A percentile compares a stretch with the other conserved stretches of the same genome.
Conservation (phyloP, 2,113 vertebrate species). For the Cebus imitator region DNA sequence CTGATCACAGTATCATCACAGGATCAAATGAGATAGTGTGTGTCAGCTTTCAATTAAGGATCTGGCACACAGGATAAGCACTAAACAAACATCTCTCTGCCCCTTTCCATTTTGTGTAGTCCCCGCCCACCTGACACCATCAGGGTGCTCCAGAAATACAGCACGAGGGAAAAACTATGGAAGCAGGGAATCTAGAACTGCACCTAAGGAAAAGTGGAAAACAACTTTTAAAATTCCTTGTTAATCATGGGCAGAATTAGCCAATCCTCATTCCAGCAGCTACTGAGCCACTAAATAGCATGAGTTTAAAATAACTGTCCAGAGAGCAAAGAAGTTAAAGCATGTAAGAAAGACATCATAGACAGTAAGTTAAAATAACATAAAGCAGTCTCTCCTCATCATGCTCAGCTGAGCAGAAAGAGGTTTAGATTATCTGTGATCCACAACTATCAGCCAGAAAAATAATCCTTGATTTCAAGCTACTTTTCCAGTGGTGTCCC, state of each 20-base stretch:
- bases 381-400: background rate
- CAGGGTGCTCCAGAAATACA: background rate
- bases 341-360: background rate
- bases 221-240: background rate
- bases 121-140: background rate
- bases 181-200: background rate
- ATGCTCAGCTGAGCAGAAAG: background rate
- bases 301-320: background rate
- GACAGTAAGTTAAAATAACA: background rate
- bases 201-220: background rate
- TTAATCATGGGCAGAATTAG: background rate
- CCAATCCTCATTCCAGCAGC: background rate
- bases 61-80: background rate
- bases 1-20: background rate
- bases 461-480: background rate
- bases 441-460: background rate
- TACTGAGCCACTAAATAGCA: background rate
- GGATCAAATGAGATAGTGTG: background rate
- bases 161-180: background rate
- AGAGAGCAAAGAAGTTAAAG: constrained; percentile 17
- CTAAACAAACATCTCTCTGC: background rate
- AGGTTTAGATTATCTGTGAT: background rate
- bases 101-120: background rate
- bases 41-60: background rate
- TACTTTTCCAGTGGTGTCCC: background rate